These are phyloP conservation scores for Poicephalus gulielmi DNA, from an alignment of 2,113 vertebrate genomes.

Conservation along the genomic window DNA sequence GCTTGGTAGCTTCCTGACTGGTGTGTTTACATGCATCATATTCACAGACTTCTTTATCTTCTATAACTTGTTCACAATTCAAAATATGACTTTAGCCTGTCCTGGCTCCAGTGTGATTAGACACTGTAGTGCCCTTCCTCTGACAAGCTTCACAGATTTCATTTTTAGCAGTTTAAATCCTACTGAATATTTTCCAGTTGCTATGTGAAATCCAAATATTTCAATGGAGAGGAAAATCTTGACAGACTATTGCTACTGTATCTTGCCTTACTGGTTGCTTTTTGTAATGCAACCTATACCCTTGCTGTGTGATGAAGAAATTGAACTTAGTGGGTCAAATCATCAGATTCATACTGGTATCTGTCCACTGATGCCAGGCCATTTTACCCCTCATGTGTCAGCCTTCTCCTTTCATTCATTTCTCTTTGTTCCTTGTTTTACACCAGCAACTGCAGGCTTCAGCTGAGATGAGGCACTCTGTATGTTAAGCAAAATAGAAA, in stretches of 20 bases:
- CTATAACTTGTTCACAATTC: background rate
- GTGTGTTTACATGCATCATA: background rate
- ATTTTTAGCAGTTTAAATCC: background rate
- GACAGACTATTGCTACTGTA: background rate
- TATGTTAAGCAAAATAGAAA: background rate
- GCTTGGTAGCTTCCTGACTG: background rate
- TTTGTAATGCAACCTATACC: background rate
- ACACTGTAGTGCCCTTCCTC: background rate
- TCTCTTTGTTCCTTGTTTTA: background rate
- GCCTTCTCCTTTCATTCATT: background rate
- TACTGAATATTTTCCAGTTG: background rate
- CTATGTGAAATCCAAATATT: background rate
- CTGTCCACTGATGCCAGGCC: background rate
- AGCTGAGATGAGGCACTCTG: background rate
- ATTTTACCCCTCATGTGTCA: fast-evolving
- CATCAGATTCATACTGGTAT: background rate
- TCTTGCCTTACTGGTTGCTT: background rate
- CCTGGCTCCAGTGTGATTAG: background rate
- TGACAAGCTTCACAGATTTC: background rate
- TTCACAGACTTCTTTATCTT: background rate
- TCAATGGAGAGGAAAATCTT: background rate
- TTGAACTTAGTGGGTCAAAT: background rate
- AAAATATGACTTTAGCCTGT: background rate
- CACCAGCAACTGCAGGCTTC: background rate
- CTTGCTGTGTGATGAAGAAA: background rate